Conservation (phyloP, 2,797 vertebrate genomes). For the Mormyrus hasselquistii region DNA sequence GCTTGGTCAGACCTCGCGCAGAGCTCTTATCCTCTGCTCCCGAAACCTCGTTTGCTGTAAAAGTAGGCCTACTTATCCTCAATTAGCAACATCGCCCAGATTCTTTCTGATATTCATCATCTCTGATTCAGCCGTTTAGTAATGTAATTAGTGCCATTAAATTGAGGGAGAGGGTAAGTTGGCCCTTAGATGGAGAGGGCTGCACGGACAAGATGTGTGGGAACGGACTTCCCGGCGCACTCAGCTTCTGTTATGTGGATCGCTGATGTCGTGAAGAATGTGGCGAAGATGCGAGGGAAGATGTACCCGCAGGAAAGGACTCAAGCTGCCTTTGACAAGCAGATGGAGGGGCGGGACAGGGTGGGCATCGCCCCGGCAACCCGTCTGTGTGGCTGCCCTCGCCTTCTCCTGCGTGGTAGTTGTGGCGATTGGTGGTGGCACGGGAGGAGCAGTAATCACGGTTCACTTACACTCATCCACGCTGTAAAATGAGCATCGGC, state of each 20-base stretch:
- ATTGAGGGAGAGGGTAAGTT: not conserved
- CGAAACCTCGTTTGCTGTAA: not conserved
- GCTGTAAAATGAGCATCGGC: not conserved
- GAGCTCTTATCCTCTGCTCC: not conserved
- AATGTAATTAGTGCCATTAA: conserved; percentile 18
- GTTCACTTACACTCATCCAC: not conserved
- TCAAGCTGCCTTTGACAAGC: not conserved
- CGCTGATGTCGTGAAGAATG: not conserved
- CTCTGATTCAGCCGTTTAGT: conserved; percentile 20
- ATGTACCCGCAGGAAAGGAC: not conserved
- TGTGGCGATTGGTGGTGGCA: not conserved
- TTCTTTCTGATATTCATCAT: conserved; percentile 15
- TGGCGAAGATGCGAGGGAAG: not conserved
- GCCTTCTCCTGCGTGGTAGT: not conserved
- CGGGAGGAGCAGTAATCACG: not conserved
- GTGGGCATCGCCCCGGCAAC: not conserved
- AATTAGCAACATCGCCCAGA: conserved; percentile 19
- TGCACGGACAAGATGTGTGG: not conserved
- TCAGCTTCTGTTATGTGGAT: not conserved
- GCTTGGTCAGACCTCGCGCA: not conserved
- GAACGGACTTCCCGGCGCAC: not conserved
- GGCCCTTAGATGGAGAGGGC: not conserved
- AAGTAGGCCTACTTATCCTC: conserved; percentile 16
- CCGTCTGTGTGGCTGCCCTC: not conserved
- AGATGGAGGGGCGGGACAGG: not conserved